These are phyloP conservation scores for Pseudochromis fuscus DNA, from an alignment of 2,797 vertebrate species.

Conservation along the genomic window DNA sequence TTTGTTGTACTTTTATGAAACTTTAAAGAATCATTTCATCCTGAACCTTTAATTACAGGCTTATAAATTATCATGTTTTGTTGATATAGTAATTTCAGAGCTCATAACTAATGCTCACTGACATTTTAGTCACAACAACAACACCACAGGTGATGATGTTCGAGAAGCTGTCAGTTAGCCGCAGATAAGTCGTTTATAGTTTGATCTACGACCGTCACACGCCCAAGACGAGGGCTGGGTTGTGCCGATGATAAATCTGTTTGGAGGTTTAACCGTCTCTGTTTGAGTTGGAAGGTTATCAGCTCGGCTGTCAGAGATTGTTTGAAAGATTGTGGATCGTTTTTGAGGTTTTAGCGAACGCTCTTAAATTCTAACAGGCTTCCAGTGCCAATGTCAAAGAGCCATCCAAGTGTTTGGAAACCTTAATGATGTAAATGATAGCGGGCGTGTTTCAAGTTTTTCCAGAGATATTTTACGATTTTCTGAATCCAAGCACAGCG, in stretches of 20 bases:
- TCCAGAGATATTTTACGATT: constrained; percentile 22
- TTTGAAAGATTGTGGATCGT: constrained; percentile 48
- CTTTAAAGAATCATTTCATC: neutral
- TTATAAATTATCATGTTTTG: neutral
- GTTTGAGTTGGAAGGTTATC: constrained; percentile 41
- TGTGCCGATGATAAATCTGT: constrained; percentile 23
- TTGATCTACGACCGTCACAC: neutral
- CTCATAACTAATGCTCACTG: neutral
- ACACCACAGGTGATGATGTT: neutral
- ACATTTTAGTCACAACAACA: neutral
- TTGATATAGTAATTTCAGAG: neutral
- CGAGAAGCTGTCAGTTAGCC: neutral
- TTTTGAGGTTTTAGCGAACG: constrained; percentile 35
- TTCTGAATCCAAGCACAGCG: constrained; percentile 14
- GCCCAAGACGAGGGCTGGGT: neutral
- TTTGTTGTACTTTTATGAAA: neutral
- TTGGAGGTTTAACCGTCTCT: neutral
- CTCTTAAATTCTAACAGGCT: constrained; percentile 33
- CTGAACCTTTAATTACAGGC: neutral
- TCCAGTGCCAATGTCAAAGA: constrained; percentile 33
- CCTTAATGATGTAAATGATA: constrained; percentile 31
- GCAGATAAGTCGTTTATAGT: constrained; percentile 10
- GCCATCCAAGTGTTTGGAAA: constrained; percentile 48
- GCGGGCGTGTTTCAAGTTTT: constrained; percentile 29
- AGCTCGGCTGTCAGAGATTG: constrained; percentile 30